phyloP scores from a whole-genome alignment of 1,140 invertebrate genomes.

The Drosophila rufa region DNA sequence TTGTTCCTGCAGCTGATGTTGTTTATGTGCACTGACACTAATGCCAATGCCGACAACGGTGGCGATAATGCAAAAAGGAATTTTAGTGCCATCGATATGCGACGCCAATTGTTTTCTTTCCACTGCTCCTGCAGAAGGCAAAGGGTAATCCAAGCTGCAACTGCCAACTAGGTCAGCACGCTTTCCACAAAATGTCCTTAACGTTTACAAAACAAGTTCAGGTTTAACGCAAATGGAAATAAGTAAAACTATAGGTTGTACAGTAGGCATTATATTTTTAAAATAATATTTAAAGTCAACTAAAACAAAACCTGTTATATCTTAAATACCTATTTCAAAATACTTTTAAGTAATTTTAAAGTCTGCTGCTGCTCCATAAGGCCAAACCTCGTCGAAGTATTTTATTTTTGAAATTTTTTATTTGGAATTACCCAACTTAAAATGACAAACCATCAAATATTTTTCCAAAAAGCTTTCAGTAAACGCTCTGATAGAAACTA shows the following conservation, averaged over 20 bases:
- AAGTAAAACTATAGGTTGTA: neutral
- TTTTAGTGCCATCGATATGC: constrained; percentile 49
- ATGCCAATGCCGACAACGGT: constrained; percentile 48
- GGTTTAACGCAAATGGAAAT: neutral
- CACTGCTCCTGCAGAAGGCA: neutral
- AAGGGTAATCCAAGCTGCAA: constrained; percentile 13
- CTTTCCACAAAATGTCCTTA: too few relatives aligned
- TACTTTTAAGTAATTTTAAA: too few relatives aligned
- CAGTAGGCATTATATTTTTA: too few relatives aligned
- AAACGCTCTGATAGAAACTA: neutral
- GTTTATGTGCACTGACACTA: constrained; percentile 71
- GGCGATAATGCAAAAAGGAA: constrained; percentile 38
- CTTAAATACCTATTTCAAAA: too few relatives aligned
- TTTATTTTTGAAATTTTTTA: neutral
- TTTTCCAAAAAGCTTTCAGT: neutral
- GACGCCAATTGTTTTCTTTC: constrained; percentile 26
- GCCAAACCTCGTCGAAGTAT: neutral
- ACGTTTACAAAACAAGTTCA: too few relatives aligned
- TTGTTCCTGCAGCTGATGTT: constrained; percentile 28
- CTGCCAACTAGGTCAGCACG: constrained; percentile 13
- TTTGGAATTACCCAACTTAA: neutral
- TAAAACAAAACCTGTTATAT: too few relatives aligned
- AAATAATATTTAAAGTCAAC: too few relatives aligned
- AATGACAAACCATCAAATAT: constrained; percentile 1
- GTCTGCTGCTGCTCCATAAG: too few relatives aligned